Conservation (phyloP, 2,888 invertebrate species). For the Tipula confusa region DNA sequence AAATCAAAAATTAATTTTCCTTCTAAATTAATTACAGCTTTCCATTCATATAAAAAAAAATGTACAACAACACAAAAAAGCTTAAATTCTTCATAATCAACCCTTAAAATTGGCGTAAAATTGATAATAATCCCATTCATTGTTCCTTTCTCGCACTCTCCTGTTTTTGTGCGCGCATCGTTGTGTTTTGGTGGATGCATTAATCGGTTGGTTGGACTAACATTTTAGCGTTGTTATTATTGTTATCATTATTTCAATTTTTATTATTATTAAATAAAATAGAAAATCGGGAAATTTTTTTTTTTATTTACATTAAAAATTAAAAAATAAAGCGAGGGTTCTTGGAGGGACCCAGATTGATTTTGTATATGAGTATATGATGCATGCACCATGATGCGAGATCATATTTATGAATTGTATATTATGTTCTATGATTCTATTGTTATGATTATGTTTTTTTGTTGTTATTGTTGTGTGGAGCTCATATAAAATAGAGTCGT, state of each 20-base stretch:
- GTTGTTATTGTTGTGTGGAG: background rate
- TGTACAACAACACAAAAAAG: background rate
- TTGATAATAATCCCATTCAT: slow-evolving; percentile 37
- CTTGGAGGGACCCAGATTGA: background rate
- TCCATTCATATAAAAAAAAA: background rate
- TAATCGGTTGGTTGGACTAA: slow-evolving; percentile 21
- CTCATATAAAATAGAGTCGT: background rate
- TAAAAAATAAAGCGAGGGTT: background rate
- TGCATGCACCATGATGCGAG: background rate
- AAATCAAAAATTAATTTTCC: background rate
- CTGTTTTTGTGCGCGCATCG: slow-evolving; percentile 30
- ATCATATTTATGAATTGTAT: background rate
- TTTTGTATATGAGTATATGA: background rate
- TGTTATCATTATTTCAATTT: background rate
- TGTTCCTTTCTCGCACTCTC: slow-evolving; percentile 29
- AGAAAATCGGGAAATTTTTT: background rate
- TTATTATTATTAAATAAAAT: background rate
- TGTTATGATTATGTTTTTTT: background rate
- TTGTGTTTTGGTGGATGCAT: background rate
- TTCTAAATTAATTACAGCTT: background rate
- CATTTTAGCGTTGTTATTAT: slow-evolving; percentile 25
- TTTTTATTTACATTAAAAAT: background rate
- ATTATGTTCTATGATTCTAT: background rate
- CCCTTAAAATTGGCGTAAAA: slow-evolving; percentile 37
- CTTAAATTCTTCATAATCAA: slow-evolving; percentile 33